Evolutionary conservation across 2,113 vertebrate species (phyloP), one percentile per base, ranked within the genome.

Genomic region (Etia nguti): DNA sequence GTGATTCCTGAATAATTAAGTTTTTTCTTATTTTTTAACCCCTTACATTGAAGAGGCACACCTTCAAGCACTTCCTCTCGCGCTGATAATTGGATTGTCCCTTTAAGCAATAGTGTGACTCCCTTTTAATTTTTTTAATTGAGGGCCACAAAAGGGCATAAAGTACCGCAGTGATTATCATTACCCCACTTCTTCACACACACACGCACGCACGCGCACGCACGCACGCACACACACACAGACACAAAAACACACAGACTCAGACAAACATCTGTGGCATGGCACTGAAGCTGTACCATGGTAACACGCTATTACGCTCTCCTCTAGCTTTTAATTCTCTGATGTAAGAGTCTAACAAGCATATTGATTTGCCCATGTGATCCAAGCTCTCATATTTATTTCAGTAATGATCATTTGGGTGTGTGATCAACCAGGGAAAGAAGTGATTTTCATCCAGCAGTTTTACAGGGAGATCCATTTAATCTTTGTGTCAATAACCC

Each of bases 401-500:
- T 85, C 79, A 84, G 54, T 93, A 90, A 94, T 88, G 86, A 94
- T 91, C 79, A 92, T 94, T 91, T 84, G 80, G 88, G 62, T 68
- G 83, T 80, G 57, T 83, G 92, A 93, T 91, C 91, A 90, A 86
- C 90, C 83, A 57, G 57, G 82, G 87, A 91, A 86, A 79, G 65
- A 81, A 90, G 86, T 80, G 73, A 87, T 91, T 91, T 92, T 91
- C 80, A 90, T 87, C 81, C 86, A 79, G 81, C 20, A 54, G 88
- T 90, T 93, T 93, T 92, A 91, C 86, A 92, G 81, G 41, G 82
- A 90, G 82, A 92, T 91, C 89, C 65, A 87, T 92, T 94, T 93
- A 89, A 95, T 95, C 94, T 93, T 84, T 86, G 68, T 91, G 93
- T 93, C 95, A 96, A 95, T 94, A 92, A 82, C 81, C 60, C 77